phyloP scores from a whole-genome alignment of 2,797 vertebrate genomes.

The Perodicticus potto region DNA sequence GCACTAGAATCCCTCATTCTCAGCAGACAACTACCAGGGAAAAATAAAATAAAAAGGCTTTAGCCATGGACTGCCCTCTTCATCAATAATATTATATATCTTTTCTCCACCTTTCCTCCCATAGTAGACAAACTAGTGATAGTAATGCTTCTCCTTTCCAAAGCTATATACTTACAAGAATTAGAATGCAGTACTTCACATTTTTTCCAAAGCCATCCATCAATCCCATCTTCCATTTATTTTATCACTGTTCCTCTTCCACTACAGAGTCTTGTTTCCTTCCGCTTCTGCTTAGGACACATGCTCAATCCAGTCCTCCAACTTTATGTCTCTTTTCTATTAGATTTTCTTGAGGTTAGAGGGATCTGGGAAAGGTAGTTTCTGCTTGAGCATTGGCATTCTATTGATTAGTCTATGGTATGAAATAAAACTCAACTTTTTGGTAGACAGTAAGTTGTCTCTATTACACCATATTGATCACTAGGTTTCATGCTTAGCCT shows the following conservation, averaged over 20 bases:
- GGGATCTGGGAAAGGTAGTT: not conserved
- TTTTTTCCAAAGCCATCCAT: not conserved
- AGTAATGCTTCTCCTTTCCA: not conserved
- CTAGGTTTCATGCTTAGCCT: not conserved
- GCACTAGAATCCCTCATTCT: not conserved
- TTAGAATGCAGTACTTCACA: not conserved
- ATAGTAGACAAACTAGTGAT: not conserved
- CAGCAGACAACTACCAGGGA: not conserved
- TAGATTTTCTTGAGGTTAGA: not conserved
- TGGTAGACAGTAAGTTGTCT: not conserved
- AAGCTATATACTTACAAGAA: not conserved
- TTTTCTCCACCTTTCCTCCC: not conserved
- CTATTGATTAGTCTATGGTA: not conserved
- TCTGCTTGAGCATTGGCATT: not conserved
- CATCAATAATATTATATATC: not conserved
- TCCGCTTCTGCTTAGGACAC: not conserved
- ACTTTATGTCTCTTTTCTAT: not conserved
- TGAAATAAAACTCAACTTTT: not conserved
- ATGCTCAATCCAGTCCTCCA: not conserved
- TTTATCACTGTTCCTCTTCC: not conserved
- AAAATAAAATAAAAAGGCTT: not conserved
- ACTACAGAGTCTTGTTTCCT: not conserved
- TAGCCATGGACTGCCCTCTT: not conserved
- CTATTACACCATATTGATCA: not conserved
- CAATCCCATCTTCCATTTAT: not conserved